Evolutionary conservation across 1,140 invertebrate species (phyloP), one percentile per base, ranked within the genome.

Genomic region (Apis laboriosa): DNA sequence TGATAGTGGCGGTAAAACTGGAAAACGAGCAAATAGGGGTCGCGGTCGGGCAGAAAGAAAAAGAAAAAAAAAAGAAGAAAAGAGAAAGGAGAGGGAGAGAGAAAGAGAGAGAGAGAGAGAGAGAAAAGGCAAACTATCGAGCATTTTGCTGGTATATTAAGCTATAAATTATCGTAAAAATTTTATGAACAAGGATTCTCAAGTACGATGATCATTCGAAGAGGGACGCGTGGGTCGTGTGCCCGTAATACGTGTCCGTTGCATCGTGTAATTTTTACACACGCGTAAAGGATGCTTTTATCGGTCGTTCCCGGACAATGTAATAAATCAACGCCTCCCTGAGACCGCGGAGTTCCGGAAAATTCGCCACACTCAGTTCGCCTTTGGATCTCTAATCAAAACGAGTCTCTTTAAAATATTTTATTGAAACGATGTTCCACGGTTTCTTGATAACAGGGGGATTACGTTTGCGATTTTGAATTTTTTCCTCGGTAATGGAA

Each of bases 201-300:
- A 75, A 53, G 75, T 21, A 43, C 64, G 66, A 78, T 83, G 64
- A 68, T 70, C 74, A 71, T 77, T 78, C 8, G 51, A 13, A 70
- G 43, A 24, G n/a, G 24, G 17, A 70, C 17, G 72, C 79, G 79
- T 81, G 79, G 79, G 79, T 81, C 79, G 72, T 81, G n/a, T 81
- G 79, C 55, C 72, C 79, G 79, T 81, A 67, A 81, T 81, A 81
- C 58, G 72, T 60, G 60, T 9, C 61, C 61, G 79, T 80, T 75
- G 71, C 61, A 58, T 75, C 61, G 43, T 51, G 34, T 76, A 58
- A 76, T 81, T 81, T 81, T 81, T 81, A 75, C 72, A 34, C 55
- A n/a, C 53, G n/a, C n/a, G 34, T 76, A 81, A 81, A 81, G 72
- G 79, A 81, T 76, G 79, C 63, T 76, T 81, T 81, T 81, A 81